Evolutionary conservation across 1,140 invertebrate species (phyloP).

Genomic region (Laodelphax striatellus): DNA sequence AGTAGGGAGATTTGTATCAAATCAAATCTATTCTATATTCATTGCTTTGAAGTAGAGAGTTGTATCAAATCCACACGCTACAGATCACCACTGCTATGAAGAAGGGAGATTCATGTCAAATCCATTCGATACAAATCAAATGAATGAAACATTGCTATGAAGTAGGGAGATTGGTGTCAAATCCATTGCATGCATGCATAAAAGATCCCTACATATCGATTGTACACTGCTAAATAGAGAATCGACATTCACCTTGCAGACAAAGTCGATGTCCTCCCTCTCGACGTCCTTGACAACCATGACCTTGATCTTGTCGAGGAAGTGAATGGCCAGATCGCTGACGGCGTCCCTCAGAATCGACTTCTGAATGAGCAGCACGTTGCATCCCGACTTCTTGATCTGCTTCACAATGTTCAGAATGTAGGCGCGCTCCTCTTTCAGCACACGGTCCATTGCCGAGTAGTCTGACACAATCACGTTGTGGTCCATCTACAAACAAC

Average conservation of each 20-base stretch:
- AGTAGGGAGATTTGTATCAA: no score
- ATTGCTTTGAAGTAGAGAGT: no score
- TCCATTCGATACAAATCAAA: no score
- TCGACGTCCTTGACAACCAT: slow-evolving; percentile 98
- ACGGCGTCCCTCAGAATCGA: slow-evolving; percentile 96
- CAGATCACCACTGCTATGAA: no score
- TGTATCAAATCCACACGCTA: no score
- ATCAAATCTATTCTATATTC: no score
- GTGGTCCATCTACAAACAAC: slow-evolving; percentile 83
- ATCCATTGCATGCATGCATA: no score
- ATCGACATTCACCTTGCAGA: slow-evolving; percentile 60
- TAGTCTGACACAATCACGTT: slow-evolving; percentile 97
- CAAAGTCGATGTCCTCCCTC: slow-evolving; percentile 93
- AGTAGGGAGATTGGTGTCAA: no score
- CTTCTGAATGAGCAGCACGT: slow-evolving; percentile 96
- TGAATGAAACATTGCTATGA: no score
- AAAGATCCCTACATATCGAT: no score
- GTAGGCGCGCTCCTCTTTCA: slow-evolving; percentile 97
- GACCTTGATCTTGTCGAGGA: slow-evolving; percentile 98
- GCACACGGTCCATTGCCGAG: slow-evolving; percentile 94
- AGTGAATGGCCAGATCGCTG: slow-evolving; percentile 93
- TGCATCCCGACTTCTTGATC: slow-evolving; percentile 97
- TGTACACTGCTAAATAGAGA: slow-evolving; percentile 3
- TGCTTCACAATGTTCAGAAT: slow-evolving; percentile 98
- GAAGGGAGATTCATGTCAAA: no score